A percentile compares a stretch with the other conserved stretches of the same genome.
phyloP scores from a whole-genome alignment of 2,888 invertebrate species.

The Isoperla grammatica region DNA sequence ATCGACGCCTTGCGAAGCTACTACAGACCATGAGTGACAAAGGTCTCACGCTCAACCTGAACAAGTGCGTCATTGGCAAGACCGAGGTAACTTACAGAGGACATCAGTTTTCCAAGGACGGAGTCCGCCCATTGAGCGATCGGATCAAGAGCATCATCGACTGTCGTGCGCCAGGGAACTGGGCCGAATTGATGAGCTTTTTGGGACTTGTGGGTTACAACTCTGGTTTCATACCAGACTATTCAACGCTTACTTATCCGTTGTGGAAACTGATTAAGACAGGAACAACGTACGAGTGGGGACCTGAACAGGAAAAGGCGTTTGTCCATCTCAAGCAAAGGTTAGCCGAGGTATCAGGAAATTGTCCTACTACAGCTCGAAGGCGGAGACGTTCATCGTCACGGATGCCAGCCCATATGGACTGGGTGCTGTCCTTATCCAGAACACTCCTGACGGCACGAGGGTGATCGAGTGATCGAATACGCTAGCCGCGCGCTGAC shows the following conservation, averaged over 20 bases:
- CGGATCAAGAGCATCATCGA: slow-evolving; percentile 33
- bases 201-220: too few species aligned
- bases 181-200: too few species aligned
- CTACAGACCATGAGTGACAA: neutral
- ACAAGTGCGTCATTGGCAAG: slow-evolving; percentile 3
- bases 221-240: too few species aligned
- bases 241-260: neutral
- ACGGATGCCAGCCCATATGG: slow-evolving; percentile 5
- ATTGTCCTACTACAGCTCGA: neutral
- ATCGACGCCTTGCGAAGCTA: neutral
- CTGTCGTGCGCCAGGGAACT: too few species aligned
- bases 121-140: neutral
- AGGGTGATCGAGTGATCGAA: slow-evolving; percentile 37
- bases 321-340: too few species aligned
- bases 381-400: slow-evolving; percentile 27
- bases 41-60: neutral
- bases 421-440: slow-evolving; percentile 36
- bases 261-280: too few species aligned
- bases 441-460: slow-evolving; percentile 31
- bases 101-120: neutral
- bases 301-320: too few species aligned
- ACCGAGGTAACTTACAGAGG: neutral
- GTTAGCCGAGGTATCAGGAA: neutral
- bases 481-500: slow-evolving; percentile 41
- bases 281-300: too few species aligned